phyloP scores from a whole-genome alignment of 2,113 vertebrate genomes.

The Struthio camelus region DNA sequence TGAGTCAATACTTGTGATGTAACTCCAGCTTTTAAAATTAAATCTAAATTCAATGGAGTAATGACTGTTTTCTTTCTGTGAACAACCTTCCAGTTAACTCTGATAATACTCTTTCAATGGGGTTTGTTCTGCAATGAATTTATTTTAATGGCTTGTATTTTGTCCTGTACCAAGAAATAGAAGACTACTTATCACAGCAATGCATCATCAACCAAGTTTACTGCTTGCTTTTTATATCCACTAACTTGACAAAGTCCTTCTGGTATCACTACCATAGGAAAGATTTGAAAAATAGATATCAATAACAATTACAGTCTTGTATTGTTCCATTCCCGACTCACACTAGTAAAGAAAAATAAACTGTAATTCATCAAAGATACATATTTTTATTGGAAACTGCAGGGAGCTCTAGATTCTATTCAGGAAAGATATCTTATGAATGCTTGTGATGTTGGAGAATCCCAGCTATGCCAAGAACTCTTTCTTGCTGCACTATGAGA shows the following conservation, averaged over 20 bases:
- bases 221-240: background rate
- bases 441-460: background rate
- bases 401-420: background rate
- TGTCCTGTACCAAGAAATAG: background rate
- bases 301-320: background rate
- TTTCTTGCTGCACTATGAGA: background rate
- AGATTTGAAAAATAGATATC: background rate
- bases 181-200: background rate
- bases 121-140: background rate
- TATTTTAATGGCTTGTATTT: background rate
- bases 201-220: background rate
- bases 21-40: background rate
- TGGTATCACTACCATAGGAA: background rate
- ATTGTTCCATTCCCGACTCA: background rate
- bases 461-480: background rate
- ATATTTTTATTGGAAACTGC: slow-evolving; percentile 6
- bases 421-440: background rate
- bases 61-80: background rate
- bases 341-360: slow-evolving; percentile 30
- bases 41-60: background rate
- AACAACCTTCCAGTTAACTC: background rate
- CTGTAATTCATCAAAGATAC: background rate
- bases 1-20: background rate
- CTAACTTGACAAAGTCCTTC: background rate
- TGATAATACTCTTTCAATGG: background rate